Evolutionary conservation across 2,113 vertebrate genomes (phyloP).

Genomic region (Alexandromys fortis): DNA sequence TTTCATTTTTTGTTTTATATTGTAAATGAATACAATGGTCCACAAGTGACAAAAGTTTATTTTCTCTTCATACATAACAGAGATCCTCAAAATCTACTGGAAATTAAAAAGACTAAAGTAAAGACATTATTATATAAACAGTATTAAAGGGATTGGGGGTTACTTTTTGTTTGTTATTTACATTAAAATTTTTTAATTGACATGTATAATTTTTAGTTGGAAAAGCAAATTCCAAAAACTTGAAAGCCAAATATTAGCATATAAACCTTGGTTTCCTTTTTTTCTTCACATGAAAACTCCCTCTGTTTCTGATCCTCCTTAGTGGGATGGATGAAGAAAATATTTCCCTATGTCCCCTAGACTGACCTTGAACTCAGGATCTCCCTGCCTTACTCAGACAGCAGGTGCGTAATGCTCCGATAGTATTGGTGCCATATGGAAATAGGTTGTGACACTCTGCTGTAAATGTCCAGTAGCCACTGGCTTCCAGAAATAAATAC

Average conservation of each 20-base stretch:
- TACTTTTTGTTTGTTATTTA: not conserved
- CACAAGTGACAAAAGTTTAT: not conserved
- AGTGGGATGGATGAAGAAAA: not conserved
- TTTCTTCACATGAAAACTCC: no score
- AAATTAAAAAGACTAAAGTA: conserved; percentile 7
- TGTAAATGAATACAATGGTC: not conserved
- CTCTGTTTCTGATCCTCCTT: not conserved
- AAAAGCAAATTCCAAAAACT: not conserved
- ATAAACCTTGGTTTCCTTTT: not conserved
- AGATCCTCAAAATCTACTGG: not conserved
- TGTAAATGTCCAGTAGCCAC: not conserved
- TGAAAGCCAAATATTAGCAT: not conserved
- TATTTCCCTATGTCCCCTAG: not conserved
- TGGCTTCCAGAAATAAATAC: no score
- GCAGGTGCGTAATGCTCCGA: not conserved
- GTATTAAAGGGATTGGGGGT: not conserved
- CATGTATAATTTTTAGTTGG: not conserved
- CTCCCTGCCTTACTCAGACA: no score
- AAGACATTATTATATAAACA: not conserved
- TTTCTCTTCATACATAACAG: not conserved
- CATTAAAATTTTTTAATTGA: conserved; percentile 3
- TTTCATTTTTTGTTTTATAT: not conserved
- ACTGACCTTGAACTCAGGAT: no score
- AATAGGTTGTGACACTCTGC: not conserved
- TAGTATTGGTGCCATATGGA: not conserved